phyloP scores from a whole-genome alignment of 2,888 invertebrate genomes.

The Drosophila formosana region DNA sequence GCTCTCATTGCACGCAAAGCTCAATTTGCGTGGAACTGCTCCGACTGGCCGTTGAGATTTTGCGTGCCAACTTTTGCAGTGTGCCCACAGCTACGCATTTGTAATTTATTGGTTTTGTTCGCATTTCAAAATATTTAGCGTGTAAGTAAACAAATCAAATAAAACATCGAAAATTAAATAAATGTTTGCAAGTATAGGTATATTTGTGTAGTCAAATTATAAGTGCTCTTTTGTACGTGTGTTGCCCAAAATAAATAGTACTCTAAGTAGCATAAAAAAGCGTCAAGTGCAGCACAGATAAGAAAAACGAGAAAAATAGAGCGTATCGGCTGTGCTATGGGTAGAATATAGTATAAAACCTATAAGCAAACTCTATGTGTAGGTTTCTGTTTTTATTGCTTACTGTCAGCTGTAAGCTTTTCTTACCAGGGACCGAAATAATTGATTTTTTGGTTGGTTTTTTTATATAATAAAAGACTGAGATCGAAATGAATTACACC shows the following conservation, averaged over 20 bases:
- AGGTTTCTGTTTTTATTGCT: slow-evolving; percentile 5
- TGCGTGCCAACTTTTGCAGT: slow-evolving; percentile 86
- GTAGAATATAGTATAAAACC: slow-evolving; percentile 29
- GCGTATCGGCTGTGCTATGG: slow-evolving; percentile 26
- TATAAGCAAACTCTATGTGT: slow-evolving; percentile 51
- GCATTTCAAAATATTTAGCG: slow-evolving; percentile 72
- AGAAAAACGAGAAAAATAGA: slow-evolving; percentile 11
- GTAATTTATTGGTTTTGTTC: slow-evolving; percentile 41
- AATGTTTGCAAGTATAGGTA: slow-evolving; percentile 26
- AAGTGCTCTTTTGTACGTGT: slow-evolving; percentile 32
- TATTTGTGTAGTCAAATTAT: slow-evolving; percentile 40
- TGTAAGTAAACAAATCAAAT: slow-evolving; percentile 77
- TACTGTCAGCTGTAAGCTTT: slow-evolving; percentile 38
- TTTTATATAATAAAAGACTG: too few relatives aligned
- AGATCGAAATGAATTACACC: too few relatives aligned
- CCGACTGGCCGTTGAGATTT: slow-evolving; percentile 82
- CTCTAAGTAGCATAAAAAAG: slow-evolving; percentile 33
- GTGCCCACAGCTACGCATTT: slow-evolving; percentile 86
- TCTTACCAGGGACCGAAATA: neutral
- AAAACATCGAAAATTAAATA: slow-evolving; percentile 72
- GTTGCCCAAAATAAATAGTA: slow-evolving; percentile 31
- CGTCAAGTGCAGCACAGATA: slow-evolving; percentile 14
- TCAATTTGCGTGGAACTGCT: slow-evolving; percentile 83
- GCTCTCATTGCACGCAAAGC: slow-evolving; percentile 76
- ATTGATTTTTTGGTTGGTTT: too few relatives aligned